phyloP scores from a whole-genome alignment of 2,797 vertebrate genomes.

The Glyptemys insculpta region DNA sequence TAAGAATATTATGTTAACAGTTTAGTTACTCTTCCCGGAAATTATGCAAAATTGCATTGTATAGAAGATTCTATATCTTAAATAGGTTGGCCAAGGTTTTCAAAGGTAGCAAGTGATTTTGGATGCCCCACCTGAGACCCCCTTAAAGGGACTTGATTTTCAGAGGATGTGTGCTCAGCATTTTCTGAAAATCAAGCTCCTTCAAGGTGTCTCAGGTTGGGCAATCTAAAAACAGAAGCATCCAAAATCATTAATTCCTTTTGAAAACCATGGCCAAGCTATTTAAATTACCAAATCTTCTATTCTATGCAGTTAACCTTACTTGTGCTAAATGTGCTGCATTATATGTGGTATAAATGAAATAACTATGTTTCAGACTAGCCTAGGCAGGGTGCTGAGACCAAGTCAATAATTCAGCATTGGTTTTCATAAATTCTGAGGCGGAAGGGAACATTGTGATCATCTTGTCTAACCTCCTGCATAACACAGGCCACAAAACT shows the following conservation, averaged over 20 bases:
- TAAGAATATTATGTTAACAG: slow-evolving; percentile 79
- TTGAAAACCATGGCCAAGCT: neutral
- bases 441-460: neutral
- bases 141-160: neutral
- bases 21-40: slow-evolving; percentile 1
- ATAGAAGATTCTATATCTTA: neutral
- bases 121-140: neutral
- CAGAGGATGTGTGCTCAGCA: neutral
- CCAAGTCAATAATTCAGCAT: neutral
- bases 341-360: neutral
- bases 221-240: neutral
- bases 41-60: neutral
- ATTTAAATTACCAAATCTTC: neutral
- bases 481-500: neutral
- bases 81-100: neutral
- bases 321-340: neutral
- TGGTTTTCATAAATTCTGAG: neutral
- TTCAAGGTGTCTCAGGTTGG: neutral
- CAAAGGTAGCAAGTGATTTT: neutral
- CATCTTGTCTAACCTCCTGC: neutral
- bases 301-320: neutral
- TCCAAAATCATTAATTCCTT: neutral
- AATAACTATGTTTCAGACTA: neutral
- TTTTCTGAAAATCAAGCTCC: neutral
- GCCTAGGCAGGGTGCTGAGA: neutral